These are phyloP conservation scores for Acanthococcus lagerstroemiae DNA, from an alignment of 2,888 invertebrate genomes.

Conservation along the genomic window DNA sequence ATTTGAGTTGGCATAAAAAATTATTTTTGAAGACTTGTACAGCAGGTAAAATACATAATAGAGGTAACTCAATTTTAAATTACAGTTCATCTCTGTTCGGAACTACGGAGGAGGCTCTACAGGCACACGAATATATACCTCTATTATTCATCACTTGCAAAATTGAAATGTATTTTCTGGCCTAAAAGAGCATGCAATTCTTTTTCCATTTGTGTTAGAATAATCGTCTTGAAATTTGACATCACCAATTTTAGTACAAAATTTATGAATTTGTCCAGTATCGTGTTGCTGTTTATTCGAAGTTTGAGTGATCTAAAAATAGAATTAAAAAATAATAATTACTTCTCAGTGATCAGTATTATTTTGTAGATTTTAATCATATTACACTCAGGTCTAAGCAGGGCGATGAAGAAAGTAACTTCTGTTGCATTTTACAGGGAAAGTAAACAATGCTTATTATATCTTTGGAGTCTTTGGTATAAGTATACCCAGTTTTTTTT, in stretches of 20 bases:
- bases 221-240: constrained; percentile 7
- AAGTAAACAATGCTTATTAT: too few relatives aligned
- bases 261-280: constrained; percentile 13
- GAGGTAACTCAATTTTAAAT: too few relatives aligned
- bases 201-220: constrained; percentile 14
- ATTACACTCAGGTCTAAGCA: too few relatives aligned
- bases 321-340: background rate
- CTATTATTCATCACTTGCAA: background rate
- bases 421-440: too few relatives aligned
- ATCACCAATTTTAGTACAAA: constrained; percentile 14
- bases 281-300: constrained; percentile 8
- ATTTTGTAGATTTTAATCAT: background rate
- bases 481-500: too few relatives aligned
- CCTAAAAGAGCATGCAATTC: constrained; percentile 4
- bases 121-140: background rate
- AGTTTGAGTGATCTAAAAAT: constrained; percentile 11
- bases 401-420: too few relatives aligned
- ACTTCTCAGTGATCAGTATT: background rate
- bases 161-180: background rate
- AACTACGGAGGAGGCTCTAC: background rate
- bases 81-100: too few relatives aligned
- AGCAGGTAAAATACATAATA: too few relatives aligned
- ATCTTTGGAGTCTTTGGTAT: too few relatives aligned
- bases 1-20: too few relatives aligned
- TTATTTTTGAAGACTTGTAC: too few relatives aligned